These are phyloP conservation scores for Sinodicranocentrus sp. DNA, from an alignment of 2,888 invertebrate species.

Conservation along the genomic window DNA sequence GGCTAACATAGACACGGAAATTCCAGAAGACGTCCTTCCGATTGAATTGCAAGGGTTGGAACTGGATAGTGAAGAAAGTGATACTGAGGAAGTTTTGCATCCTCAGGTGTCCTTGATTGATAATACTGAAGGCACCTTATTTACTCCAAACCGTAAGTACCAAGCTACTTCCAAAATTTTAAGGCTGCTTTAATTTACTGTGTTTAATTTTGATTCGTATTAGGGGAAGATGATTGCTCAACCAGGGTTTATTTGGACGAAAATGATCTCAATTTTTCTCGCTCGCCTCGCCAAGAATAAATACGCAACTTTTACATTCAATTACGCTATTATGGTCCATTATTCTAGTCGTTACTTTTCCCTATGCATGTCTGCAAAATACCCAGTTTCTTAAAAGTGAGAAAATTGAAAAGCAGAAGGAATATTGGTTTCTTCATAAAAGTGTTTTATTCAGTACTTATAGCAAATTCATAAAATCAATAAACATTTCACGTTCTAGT, in stretches of 20 bases:
- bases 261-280: constrained; percentile 26
- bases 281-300: neutral
- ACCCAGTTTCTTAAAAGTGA: too few species aligned
- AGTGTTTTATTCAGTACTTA: neutral
- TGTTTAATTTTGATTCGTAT: constrained; percentile 9
- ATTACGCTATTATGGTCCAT: too few species aligned
- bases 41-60: neutral
- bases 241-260: constrained; percentile 40
- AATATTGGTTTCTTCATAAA: too few species aligned
- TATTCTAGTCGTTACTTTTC: too few species aligned
- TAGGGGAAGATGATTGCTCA: constrained; percentile 42
- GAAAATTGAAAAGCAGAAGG: too few species aligned
- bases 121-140: neutral
- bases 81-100: neutral
- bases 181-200: neutral
- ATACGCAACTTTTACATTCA: too few species aligned
- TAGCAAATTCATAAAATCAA: constrained; percentile 11
- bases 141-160: constrained; percentile 25
- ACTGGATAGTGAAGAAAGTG: neutral
- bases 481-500: neutral
- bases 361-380: too few species aligned
- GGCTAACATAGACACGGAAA: neutral
- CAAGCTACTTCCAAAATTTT: too few species aligned
- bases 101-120: constrained; percentile 7
- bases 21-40: neutral